Evolutionary conservation across 2,888 invertebrate genomes (phyloP), one percentile per base, ranked within the genome.

Genomic region (Agrypnus murinus): DNA sequence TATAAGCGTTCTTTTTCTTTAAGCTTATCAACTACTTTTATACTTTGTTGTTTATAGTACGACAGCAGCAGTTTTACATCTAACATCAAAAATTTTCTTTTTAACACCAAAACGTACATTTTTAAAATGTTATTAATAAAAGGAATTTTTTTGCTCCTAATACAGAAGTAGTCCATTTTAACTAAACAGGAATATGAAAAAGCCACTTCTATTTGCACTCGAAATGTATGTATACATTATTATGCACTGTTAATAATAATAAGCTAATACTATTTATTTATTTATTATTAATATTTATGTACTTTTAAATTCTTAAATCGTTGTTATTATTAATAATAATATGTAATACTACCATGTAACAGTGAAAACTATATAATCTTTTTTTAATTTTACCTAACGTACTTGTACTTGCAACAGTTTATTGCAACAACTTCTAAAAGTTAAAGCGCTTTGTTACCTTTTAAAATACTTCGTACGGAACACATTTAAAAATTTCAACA

Each of bases 391-490:
- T 48, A 55, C 6, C 32, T 34, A 43, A 25, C 17, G 19, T 65
- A 31, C 36, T 36, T 58, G 57, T 57, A 65, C 34, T 48, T 46
- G 58, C 65, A 65, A 58, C 46, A 65, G 36, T 62, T 34, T 46
- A 53, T 38, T 69, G 55, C 55, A 55, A 53, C 53, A 53, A 53
- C 53, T 34, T 32, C 55, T 55, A 55, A 55, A 48, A 48, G 64
- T 69, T 69, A 69, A 69, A 69, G 69, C 69, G 64, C 48, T 69
- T 69, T 69, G 69, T 69, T 69, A 69, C 69, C 69, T 64, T 25
- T 63, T 57, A 62, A 62, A 57, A 55, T 57, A 63, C 62, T 48
- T 40, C 34, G 50, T 36, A 64, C 64, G 58, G 46, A 65, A 65
- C 58, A 65, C 65, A 65, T 58, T 58, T 58, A 65, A 65, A 58